Conservation (phyloP, 1,140 invertebrate genomes). For the Drosophila nikananu region DNA sequence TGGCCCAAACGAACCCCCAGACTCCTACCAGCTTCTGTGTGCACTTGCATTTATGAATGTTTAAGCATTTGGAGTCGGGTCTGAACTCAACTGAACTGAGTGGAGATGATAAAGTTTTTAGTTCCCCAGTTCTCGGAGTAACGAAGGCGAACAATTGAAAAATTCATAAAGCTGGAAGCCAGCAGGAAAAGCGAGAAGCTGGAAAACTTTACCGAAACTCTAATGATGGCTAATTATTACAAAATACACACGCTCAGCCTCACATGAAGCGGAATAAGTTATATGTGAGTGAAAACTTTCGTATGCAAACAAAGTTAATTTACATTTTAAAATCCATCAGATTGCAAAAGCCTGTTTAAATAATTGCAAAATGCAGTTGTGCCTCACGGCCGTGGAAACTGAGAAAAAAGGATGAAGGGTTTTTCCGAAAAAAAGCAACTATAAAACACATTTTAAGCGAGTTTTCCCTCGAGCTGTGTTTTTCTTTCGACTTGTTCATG, state of each 20-base stretch:
- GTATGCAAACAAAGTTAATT: conserved; percentile 58
- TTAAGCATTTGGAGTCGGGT: conserved; percentile 61
- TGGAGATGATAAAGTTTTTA: conserved; percentile 54
- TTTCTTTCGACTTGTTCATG: conserved; percentile 45
- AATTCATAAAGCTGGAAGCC: conserved; percentile 71
- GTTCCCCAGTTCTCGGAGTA: conserved; percentile 12
- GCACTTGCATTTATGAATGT: conserved; percentile 81
- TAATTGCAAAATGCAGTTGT: conserved; percentile 47
- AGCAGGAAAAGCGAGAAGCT: conserved; percentile 50
- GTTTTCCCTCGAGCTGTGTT: conserved; percentile 29
- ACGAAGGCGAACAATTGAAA: conserved; percentile 66
- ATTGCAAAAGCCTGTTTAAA: conserved; percentile 54
- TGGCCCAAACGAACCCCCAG: conserved; percentile 54
- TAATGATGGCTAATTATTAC: conserved; percentile 74
- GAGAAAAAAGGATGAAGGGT: too few species aligned
- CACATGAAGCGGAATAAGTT: conserved; percentile 26
- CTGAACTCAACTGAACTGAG: conserved; percentile 48
- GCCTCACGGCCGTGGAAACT: conserved; percentile 20
- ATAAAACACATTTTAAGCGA: conserved; percentile 38
- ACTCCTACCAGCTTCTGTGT: conserved; percentile 15
- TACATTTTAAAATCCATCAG: conserved; percentile 60
- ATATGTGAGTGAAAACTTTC: conserved; percentile 37
- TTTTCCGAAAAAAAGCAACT: conserved; percentile 3
- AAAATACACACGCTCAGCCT: conserved; percentile 48
- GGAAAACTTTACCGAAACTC: conserved; percentile 49